Percentiles rank a stretch among this genome's conserved stretches.
These are phyloP conservation scores for Leptogaster cylindrica DNA, from an alignment of 2,888 invertebrate species.

Conservation along the genomic window DNA sequence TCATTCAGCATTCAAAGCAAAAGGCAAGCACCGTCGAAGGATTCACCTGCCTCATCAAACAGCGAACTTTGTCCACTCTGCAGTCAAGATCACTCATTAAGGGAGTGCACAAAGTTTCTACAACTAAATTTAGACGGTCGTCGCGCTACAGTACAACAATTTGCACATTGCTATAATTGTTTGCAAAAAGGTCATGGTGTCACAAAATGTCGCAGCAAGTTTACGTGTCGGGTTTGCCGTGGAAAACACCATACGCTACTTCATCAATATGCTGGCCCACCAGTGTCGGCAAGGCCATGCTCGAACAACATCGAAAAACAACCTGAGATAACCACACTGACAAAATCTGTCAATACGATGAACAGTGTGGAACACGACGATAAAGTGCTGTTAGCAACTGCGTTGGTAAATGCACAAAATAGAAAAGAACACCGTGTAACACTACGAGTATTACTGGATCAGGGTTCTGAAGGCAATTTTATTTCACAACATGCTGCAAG, in stretches of 20 bases:
- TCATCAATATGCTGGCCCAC: no score
- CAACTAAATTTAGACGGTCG: constrained; percentile 4
- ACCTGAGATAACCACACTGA: background rate
- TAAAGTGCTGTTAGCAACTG: background rate
- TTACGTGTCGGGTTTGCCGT: background rate
- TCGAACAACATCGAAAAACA: no score
- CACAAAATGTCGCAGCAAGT: constrained; percentile 5
- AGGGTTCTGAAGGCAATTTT: constrained; percentile 2
- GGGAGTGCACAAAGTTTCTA: background rate
- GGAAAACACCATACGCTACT: constrained; percentile 2
- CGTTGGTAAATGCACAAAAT: background rate
- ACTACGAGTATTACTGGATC: background rate
- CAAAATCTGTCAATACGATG: constrained; percentile 6
- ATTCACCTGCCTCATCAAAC: background rate
- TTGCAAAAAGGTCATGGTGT: constrained; percentile 8
- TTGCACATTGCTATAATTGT: constrained; percentile 12
- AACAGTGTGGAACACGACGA: background rate
- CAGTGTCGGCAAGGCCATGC: no score
- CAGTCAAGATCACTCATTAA: background rate
- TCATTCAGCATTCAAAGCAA: constrained; percentile 1
- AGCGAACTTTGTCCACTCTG: background rate
- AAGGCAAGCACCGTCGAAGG: background rate
- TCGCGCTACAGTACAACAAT: constrained; percentile 7
- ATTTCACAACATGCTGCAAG: constrained; percentile 11
- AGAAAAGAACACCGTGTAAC: background rate